Evolutionary conservation across 2,113 vertebrate species (phyloP).

Genomic region (Psephotus haematonotus): DNA sequence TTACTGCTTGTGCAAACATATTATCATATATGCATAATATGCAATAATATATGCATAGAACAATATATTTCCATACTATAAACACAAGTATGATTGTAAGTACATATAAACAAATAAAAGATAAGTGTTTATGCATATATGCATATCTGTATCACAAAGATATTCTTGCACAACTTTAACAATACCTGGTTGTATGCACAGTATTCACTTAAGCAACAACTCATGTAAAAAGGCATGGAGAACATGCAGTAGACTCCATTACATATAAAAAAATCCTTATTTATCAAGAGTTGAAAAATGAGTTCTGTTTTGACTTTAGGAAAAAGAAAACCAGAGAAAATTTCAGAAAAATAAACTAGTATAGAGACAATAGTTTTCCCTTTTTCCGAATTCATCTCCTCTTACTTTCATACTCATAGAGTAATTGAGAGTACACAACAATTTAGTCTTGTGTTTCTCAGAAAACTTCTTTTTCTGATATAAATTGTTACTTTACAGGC

Average conservation of each 20-base stretch:
- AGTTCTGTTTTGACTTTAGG: conserved; percentile 24
- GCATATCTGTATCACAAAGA: not conserved
- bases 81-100: not conserved
- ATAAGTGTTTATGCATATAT: not conserved
- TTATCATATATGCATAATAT: not conserved
- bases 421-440: not conserved
- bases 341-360: not conserved
- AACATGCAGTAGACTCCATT: not conserved
- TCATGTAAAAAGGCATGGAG: not conserved
- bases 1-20: not conserved
- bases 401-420: not conserved
- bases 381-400: not conserved
- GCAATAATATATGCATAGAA: not conserved
- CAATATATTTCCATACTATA: not conserved
- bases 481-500: not conserved
- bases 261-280: not conserved
- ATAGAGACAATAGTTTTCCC: not conserved
- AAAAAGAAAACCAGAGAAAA: not conserved
- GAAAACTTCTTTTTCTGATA: not conserved
- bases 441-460: not conserved
- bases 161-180: not conserved
- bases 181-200: not conserved
- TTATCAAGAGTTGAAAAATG: not conserved
- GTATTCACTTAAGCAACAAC: not conserved
- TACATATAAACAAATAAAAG: conserved; percentile 11